Conservation (phyloP, 2,113 vertebrate genomes). For the Herpetotheres cachinnans region DNA sequence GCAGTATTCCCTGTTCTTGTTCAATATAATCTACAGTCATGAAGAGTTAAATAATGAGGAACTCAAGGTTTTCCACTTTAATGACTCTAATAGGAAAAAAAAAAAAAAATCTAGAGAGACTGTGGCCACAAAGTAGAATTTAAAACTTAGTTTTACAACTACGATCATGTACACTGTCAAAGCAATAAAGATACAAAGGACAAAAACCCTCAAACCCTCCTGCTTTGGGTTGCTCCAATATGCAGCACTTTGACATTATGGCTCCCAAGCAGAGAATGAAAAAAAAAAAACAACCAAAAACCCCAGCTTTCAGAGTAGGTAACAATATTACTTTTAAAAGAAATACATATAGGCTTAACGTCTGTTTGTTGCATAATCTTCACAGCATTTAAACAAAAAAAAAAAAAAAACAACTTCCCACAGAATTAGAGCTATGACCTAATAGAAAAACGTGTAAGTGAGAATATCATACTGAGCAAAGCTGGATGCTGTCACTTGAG, state of each 20-base stretch:
- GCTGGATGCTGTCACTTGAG: background rate
- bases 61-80: background rate
- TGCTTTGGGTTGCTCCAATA: background rate
- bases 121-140: background rate
- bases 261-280: background rate
- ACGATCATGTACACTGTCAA: background rate
- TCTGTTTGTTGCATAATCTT: background rate
- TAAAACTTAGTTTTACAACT: background rate
- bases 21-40: rapidly evolving
- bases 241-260: background rate
- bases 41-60: background rate
- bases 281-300: too few species aligned
- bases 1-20: background rate
- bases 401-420: background rate
- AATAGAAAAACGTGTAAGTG: rapidly evolving
- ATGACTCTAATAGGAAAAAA: rapidly evolving
- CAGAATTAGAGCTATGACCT: background rate
- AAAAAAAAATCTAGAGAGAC: background rate
- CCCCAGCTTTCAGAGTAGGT: background rate
- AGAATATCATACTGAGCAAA: rapidly evolving
- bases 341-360: background rate
- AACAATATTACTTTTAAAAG: background rate
- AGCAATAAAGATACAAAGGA: background rate
- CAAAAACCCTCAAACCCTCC: background rate
- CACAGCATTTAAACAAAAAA: background rate